A percentile compares a stretch with the other conserved stretches of the same genome.
Conservation (phyloP, 2,113 vertebrate species). For the Nothobranchius kuhntae region DNA sequence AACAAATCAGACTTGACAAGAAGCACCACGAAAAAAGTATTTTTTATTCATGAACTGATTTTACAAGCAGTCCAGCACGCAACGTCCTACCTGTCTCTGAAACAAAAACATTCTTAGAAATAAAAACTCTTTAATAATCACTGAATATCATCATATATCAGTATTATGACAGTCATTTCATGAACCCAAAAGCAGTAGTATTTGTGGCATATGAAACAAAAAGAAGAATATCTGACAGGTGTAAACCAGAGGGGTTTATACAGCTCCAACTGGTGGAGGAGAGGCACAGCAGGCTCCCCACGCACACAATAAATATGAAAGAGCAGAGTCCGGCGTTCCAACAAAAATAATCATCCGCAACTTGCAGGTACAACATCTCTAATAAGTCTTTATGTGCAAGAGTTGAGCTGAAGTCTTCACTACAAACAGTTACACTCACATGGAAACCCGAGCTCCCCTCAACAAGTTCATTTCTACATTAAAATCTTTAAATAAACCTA, state of each 20-base stretch:
- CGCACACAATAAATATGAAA: conserved; percentile 81
- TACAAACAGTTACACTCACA: conserved; percentile 77
- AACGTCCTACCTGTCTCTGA: conserved; percentile 78
- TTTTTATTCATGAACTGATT: conserved; percentile 87
- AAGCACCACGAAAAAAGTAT: conserved; percentile 77
- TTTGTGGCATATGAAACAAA: conserved; percentile 61
- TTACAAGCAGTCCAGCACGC: conserved; percentile 84
- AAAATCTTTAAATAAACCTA: conserved; percentile 81
- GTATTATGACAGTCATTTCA: conserved; percentile 69
- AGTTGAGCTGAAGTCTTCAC: conserved; percentile 78
- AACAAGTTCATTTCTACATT: conserved; percentile 64
- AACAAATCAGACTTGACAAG: conserved; percentile 24
- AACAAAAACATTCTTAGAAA: conserved; percentile 60
- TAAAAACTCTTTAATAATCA: conserved; percentile 76
- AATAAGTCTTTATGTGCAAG: conserved; percentile 84
- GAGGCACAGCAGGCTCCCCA: conserved; percentile 41
- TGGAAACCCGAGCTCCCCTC: conserved; percentile 53
- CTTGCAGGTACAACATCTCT: conserved; percentile 80
- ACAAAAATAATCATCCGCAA: conserved; percentile 77
- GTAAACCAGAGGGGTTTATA: conserved; percentile 60
- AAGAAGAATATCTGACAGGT: conserved; percentile 41
- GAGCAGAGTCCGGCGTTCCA: conserved; percentile 74
- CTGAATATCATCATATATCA: conserved; percentile 76
- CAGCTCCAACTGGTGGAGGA: conserved; percentile 39
- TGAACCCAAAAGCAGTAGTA: conserved; percentile 77